Evolutionary conservation across 1,140 invertebrate genomes (phyloP).

Genomic region (Semibalanus balanoides): DNA sequence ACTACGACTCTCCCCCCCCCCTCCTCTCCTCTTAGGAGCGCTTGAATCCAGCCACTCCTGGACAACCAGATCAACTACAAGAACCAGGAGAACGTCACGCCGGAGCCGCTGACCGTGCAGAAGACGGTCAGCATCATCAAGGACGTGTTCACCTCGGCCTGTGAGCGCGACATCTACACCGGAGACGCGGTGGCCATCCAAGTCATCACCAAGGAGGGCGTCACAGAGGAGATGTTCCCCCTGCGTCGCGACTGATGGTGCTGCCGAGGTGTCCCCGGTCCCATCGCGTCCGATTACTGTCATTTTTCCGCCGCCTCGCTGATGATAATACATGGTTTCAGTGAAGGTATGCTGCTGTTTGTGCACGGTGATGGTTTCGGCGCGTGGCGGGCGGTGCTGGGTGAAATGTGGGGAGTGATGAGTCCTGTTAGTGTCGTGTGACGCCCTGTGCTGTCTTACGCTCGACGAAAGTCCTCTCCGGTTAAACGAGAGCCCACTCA

Average conservation of each 20-base stretch:
- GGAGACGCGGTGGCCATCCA: conserved; percentile 82
- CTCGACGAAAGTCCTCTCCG: no score
- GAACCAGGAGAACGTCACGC: conserved; percentile 55
- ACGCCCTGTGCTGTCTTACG: no score
- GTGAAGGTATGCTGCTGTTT: neutral
- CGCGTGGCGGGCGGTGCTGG: no score
- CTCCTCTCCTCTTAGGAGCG: conserved; percentile 23
- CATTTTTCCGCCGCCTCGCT: no score
- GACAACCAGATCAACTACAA: conserved; percentile 79
- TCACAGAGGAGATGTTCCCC: conserved; percentile 31
- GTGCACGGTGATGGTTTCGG: neutral
- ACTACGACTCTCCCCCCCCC: no score
- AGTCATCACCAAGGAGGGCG: conserved; percentile 78
- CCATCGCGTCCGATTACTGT: neutral
- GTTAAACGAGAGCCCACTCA: no score
- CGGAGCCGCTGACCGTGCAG: conserved; percentile 37
- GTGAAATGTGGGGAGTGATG: no score
- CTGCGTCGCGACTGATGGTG: conserved; percentile 25
- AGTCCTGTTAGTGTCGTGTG: no score
- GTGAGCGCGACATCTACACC: conserved; percentile 93
- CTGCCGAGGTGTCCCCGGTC: neutral
- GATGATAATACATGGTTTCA: neutral
- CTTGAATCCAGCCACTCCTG: conserved; percentile 48
- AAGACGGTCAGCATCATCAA: conserved; percentile 47
- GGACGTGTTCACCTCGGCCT: conserved; percentile 91